phyloP scores from a whole-genome alignment of 2,888 invertebrate genomes.

The Heliconius hortense region DNA sequence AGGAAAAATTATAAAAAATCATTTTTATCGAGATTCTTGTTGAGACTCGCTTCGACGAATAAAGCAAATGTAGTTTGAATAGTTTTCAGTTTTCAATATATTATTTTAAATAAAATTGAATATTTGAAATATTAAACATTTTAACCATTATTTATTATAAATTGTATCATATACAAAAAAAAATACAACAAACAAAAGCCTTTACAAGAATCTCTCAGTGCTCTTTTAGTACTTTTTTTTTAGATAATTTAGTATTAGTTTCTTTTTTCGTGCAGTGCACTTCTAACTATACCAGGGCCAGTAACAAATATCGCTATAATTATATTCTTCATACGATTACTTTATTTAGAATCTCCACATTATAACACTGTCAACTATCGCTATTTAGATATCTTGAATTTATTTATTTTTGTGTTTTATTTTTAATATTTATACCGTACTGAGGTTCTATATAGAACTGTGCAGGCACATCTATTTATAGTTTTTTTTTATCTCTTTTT shows the following conservation, averaged over 20 bases:
- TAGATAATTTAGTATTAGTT: slow-evolving; percentile 41
- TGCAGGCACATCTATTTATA: slow-evolving; percentile 13
- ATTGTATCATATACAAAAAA: neutral
- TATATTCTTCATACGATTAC: neutral
- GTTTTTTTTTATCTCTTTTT: slow-evolving; percentile 8
- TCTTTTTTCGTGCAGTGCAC: slow-evolving; percentile 35
- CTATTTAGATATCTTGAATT: slow-evolving; percentile 17
- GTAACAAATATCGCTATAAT: slow-evolving; percentile 32
- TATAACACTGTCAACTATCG: slow-evolving; percentile 31
- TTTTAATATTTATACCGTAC: slow-evolving; percentile 14
- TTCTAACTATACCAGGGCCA: slow-evolving; percentile 39
- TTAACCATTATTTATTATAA: too few relatives aligned
- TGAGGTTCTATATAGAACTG: slow-evolving; percentile 17
- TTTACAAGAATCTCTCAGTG: slow-evolving; percentile 42
- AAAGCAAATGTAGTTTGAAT: neutral
- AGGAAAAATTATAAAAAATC: slow-evolving; percentile 69
- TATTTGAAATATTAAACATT: neutral
- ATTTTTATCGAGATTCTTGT: slow-evolving; percentile 53
- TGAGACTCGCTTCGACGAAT: slow-evolving; percentile 43
- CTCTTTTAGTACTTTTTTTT: slow-evolving; percentile 52
- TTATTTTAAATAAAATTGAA: neutral
- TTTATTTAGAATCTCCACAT: slow-evolving; percentile 35
- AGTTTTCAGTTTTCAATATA: neutral
- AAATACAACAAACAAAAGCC: neutral
- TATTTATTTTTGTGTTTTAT: slow-evolving; percentile 6